Conservation (phyloP, 2,797 vertebrate species). For the Apodemus agrarius region DNA sequence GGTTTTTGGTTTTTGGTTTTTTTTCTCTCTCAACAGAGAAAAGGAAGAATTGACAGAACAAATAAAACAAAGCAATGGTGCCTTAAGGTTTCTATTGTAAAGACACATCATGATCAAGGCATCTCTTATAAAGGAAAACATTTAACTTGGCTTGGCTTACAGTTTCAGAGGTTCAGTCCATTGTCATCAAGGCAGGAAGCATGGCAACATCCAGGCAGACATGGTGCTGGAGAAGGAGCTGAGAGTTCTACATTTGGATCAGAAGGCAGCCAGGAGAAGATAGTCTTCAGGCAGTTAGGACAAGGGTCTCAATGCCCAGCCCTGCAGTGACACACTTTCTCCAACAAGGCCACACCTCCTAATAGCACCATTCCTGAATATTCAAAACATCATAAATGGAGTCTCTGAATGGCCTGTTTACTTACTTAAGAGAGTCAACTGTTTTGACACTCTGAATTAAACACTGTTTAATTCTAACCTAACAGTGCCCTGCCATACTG, state of each 20-base stretch:
- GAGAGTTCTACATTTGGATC: not conserved
- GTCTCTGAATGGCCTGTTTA: slow-evolving; percentile 38
- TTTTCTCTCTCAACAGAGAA: not conserved
- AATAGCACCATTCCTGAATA: not conserved
- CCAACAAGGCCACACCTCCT: not conserved
- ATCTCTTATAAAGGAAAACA: not conserved
- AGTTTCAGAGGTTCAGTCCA: not conserved
- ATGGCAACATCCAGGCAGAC: not conserved
- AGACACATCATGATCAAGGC: not conserved
- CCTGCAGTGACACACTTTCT: not conserved
- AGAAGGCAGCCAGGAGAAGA: not conserved
- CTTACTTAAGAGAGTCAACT: slow-evolving; percentile 50
- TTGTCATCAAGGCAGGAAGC: not conserved
- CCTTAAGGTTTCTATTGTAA: not conserved
- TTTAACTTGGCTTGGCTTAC: not conserved
- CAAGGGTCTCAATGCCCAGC: not conserved
- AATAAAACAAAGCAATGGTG: slow-evolving; percentile 45
- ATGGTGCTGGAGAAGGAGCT: not conserved
- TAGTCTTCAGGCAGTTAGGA: not conserved
- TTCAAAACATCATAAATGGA: not conserved
- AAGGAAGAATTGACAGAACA: slow-evolving; percentile 40
- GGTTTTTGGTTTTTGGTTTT: not conserved
- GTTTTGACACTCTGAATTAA: slow-evolving; percentile 60
- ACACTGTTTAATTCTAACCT: slow-evolving; percentile 52
- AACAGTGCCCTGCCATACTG: slow-evolving; percentile 36